A percentile compares a stretch with the other conserved stretches of the same genome.
These are phyloP conservation scores for Cheiracanthium punctorium DNA, from an alignment of 2,888 invertebrate genomes.

Conservation along the genomic window DNA sequence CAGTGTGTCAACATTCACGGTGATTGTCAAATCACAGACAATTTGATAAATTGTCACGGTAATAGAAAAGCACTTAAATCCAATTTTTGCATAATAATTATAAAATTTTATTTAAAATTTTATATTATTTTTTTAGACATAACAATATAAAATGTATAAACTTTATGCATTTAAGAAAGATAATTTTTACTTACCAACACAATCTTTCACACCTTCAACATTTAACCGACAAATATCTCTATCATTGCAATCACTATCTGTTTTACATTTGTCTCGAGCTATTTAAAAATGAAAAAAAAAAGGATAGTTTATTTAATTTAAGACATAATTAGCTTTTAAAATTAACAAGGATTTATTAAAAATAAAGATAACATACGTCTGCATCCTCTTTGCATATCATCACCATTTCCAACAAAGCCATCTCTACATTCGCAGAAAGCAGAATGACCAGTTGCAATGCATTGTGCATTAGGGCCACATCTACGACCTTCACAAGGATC, in stretches of 20 bases:
- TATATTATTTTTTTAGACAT: no score
- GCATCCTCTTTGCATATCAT: conserved; percentile 86
- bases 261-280: conserved; percentile 87
- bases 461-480: conserved; percentile 90
- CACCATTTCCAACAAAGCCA: conserved; percentile 87
- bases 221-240: conserved; percentile 85
- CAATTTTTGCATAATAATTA: no score
- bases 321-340: no score
- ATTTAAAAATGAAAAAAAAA: conserved; percentile 75
- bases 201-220: conserved; percentile 71
- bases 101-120: no score
- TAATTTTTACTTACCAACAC: conserved; percentile 56
- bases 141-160: no score
- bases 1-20: no score
- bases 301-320: no score
- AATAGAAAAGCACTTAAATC: no score
- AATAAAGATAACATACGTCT: conserved; percentile 48
- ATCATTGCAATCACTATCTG: conserved; percentile 87
- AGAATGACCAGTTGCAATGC: conserved; percentile 90
- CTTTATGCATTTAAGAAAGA: no score
- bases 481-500: conserved; percentile 78
- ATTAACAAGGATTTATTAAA: background rate
- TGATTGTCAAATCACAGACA: no score
- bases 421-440: conserved; percentile 91
- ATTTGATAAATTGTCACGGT: no score